These are phyloP conservation scores for Campylomormyrus numenius DNA, from an alignment of 2,113 vertebrate genomes.

Conservation along the genomic window DNA sequence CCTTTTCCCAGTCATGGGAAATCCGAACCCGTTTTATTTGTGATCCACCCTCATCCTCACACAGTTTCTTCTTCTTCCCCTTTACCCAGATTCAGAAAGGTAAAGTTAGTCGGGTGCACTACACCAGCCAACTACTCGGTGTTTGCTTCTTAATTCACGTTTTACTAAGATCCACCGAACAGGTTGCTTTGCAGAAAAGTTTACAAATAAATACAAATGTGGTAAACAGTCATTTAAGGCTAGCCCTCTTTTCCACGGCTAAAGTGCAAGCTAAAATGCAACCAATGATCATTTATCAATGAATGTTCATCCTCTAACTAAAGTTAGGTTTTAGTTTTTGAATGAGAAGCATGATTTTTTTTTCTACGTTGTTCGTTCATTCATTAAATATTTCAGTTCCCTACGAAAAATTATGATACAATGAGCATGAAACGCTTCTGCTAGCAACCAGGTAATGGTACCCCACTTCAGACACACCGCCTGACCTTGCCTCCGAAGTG, in stretches of 20 bases:
- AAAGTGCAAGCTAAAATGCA: not conserved
- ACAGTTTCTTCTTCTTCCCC: slow-evolving; percentile 39
- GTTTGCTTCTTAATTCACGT: not conserved
- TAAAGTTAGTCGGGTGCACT: not conserved
- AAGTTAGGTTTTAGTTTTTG: not conserved
- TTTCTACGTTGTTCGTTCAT: not conserved
- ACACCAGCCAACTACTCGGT: not conserved
- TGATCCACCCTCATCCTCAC: slow-evolving; percentile 22
- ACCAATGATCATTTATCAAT: not conserved
- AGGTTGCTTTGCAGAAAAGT: not conserved
- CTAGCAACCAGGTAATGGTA: not conserved
- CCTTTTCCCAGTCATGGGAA: slow-evolving; percentile 12
- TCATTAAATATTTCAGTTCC: not conserved
- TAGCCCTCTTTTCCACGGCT: not conserved
- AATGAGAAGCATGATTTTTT: not conserved
- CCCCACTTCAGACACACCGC: not conserved
- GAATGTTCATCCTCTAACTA: not conserved
- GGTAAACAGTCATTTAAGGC: not conserved
- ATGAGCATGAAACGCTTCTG: not conserved
- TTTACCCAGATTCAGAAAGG: slow-evolving; percentile 6
- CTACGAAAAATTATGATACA: not conserved
- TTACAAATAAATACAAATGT: not conserved
- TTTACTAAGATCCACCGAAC: not conserved
- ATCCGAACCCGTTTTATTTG: slow-evolving; percentile 49
- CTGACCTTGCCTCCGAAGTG: slow-evolving; percentile 46